Evolutionary conservation across 2,797 vertebrate species (phyloP).

Genomic region (Tympanoctomys barrerae): DNA sequence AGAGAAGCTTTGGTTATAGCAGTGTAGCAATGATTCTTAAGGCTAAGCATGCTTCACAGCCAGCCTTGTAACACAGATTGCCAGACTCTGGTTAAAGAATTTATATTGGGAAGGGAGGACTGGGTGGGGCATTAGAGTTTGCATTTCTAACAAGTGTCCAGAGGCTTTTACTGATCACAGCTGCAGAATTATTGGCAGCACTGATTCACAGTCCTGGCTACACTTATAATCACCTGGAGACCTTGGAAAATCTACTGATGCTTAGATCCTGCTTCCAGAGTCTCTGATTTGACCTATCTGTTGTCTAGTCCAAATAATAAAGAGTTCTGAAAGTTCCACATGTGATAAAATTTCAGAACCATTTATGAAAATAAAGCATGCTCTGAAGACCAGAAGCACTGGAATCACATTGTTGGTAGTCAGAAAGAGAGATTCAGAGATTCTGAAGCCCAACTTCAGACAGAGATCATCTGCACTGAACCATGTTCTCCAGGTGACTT

Average conservation of each 20-base stretch:
- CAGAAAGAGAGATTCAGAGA: conserved; percentile 24
- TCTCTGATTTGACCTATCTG: not conserved
- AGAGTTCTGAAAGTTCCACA: not conserved
- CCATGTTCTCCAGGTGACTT: not conserved
- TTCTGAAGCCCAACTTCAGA: not conserved
- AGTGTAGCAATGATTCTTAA: not conserved
- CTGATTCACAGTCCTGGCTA: not conserved
- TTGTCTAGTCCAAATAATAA: not conserved
- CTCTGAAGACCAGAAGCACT: not conserved
- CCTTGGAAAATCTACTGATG: not conserved
- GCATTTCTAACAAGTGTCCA: not conserved
- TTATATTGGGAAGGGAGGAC: not conserved
- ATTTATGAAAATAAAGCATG: not conserved
- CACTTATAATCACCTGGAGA: not conserved
- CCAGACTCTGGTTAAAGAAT: not conserved
- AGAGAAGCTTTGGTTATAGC: not conserved
- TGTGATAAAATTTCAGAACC: not conserved
- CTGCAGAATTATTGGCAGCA: not conserved
- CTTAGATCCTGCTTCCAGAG: not conserved
- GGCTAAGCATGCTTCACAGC: too few relatives aligned
- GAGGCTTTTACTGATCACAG: not conserved
- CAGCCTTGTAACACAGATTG: too few relatives aligned
- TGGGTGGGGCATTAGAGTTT: not conserved
- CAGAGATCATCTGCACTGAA: not conserved
- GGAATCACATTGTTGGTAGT: not conserved